phyloP scores from a whole-genome alignment of 2,113 vertebrate genomes.

The Camelus dromedarius region DNA sequence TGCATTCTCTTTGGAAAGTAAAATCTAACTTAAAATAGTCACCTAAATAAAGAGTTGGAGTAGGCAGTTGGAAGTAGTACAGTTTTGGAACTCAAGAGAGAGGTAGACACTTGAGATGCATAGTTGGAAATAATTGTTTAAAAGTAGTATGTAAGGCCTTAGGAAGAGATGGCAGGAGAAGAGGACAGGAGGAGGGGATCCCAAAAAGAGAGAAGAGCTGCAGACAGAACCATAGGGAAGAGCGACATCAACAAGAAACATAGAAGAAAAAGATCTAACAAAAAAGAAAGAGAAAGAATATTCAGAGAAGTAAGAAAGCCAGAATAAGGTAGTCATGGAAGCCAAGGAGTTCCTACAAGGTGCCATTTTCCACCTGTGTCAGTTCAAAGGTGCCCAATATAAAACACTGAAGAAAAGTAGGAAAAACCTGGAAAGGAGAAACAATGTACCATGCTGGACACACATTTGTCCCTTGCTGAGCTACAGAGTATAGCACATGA shows the following conservation, averaged over 20 bases:
- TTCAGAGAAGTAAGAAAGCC: not conserved
- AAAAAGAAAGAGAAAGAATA: not conserved
- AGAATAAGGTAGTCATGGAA: not conserved
- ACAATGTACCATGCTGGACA: not conserved
- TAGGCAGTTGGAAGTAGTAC: not conserved
- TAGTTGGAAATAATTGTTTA: constrained; percentile 2
- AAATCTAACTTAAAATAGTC: not conserved
- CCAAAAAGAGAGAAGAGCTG: not conserved
- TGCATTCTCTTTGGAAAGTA: not conserved
- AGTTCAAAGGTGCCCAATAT: not conserved
- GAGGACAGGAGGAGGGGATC: not conserved
- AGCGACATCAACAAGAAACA: not conserved
- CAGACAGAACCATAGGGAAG: not conserved
- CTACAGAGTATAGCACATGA: not conserved
- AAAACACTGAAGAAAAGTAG: not conserved
- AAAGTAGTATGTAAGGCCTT: not conserved
- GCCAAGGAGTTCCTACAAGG: not conserved
- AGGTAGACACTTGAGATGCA: not conserved
- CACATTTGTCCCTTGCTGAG: not conserved
- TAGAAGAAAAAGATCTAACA: not conserved
- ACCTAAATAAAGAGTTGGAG: not conserved
- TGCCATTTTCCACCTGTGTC: not conserved
- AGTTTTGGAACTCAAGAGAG: not conserved
- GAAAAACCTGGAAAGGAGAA: not conserved
- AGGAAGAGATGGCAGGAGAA: not conserved